Percentiles rank a stretch among this genome's conserved stretches.
Conservation (phyloP, 1,140 invertebrate genomes). For the Dendroctonus valens region DNA sequence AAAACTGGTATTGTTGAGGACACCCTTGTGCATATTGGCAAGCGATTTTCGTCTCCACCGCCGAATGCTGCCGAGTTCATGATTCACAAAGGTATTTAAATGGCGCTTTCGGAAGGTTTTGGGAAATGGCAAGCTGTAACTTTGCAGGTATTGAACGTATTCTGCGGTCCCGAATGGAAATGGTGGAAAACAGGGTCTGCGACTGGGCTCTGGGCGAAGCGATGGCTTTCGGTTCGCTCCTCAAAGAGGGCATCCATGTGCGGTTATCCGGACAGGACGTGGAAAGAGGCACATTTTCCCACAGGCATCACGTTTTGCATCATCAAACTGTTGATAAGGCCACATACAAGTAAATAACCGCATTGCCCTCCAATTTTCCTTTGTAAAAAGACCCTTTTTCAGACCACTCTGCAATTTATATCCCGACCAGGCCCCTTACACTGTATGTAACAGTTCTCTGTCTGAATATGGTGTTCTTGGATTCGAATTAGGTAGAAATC, state of each 20-base stretch:
- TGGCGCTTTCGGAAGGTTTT: background rate
- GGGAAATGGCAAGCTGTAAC: background rate
- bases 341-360: no score
- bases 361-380: no score
- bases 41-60: conserved; percentile 85
- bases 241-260: conserved; percentile 91
- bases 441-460: conserved; percentile 76
- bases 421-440: conserved; percentile 72
- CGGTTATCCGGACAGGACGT: conserved; percentile 96
- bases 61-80: conserved; percentile 94
- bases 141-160: conserved; percentile 74
- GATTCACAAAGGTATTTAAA: conserved; percentile 76
- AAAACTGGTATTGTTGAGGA: conserved; percentile 90
- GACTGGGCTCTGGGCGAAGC: conserved; percentile 99
- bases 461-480: conserved; percentile 76
- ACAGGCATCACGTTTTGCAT: conserved; percentile 96
- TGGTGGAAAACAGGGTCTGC: conserved; percentile 66
- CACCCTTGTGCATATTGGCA: conserved; percentile 89
- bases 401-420: conserved; percentile 61
- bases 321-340: conserved; percentile 64
- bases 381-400: conserved; percentile 73
- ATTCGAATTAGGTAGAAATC: conserved; percentile 64
- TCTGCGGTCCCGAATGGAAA: conserved; percentile 83
- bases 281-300: conserved; percentile 96
- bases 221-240: conserved; percentile 91